Percentiles rank a stretch among this genome's conserved stretches.
phyloP scores from a whole-genome alignment of 2,888 invertebrate genomes.

The Andrena minutula region DNA sequence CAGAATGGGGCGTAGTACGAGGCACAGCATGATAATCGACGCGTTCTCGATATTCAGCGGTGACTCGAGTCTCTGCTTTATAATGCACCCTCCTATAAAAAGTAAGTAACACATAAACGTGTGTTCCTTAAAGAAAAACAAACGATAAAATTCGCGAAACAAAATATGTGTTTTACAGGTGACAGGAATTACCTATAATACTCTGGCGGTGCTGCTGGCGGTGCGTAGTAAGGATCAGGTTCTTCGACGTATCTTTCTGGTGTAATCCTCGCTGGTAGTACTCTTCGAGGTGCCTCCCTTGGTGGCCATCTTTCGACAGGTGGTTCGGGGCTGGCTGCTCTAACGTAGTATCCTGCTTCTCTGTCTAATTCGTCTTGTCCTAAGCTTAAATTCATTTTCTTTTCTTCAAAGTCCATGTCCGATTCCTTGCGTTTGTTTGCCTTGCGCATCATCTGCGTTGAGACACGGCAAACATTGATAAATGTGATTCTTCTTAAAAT shows the following conservation, averaged over 20 bases:
- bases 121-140: not conserved
- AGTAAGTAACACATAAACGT: not conserved
- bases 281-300: conserved; percentile 77
- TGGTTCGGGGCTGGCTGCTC: conserved; percentile 89
- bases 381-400: conserved; percentile 95
- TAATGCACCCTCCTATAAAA: conserved; percentile 81
- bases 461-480: conserved; percentile 11
- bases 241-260: conserved; percentile 82
- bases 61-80: conserved; percentile 79
- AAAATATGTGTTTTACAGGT: not conserved
- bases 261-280: conserved; percentile 80
- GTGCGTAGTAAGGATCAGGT: conserved; percentile 81
- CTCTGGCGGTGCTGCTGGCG: conserved; percentile 80
- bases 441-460: conserved; percentile 90
- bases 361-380: conserved; percentile 91
- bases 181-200: conserved; percentile 79
- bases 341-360: conserved; percentile 90
- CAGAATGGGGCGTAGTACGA: conserved; percentile 80
- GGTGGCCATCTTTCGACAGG: conserved; percentile 82
- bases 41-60: conserved; percentile 82
- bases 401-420: conserved; percentile 98
- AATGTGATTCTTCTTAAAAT: not conserved
- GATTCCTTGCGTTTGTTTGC: conserved; percentile 97
- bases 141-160: not conserved
- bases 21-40: conserved; percentile 81